A percentile compares a stretch with the other conserved stretches of the same genome.
These are phyloP conservation scores for Spatula clypeata DNA, from an alignment of 2,797 vertebrate genomes.

Conservation along the genomic window DNA sequence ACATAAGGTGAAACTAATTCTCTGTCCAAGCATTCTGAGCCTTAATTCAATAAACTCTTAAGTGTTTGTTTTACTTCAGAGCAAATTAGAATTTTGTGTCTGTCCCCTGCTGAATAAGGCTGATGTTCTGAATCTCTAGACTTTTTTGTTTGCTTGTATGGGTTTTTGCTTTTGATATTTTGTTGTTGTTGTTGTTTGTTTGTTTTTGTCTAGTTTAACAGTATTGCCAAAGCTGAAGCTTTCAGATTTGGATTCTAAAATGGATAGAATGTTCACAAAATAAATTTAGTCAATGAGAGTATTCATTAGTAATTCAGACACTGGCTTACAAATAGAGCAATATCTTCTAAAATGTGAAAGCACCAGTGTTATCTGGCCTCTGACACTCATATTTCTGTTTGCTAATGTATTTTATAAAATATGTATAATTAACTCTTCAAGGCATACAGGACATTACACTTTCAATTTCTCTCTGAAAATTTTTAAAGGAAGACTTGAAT, in stretches of 20 bases:
- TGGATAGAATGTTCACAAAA: background rate
- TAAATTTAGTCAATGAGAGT: background rate
- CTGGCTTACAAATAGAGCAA: background rate
- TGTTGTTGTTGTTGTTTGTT: too few relatives aligned
- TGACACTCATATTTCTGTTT: background rate
- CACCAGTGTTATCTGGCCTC: background rate
- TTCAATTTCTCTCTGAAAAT: background rate
- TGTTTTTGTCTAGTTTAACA: background rate
- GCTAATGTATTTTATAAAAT: background rate
- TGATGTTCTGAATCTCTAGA: background rate
- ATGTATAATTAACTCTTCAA: background rate
- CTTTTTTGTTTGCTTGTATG: background rate
- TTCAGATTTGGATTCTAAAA: background rate
- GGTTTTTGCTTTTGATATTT: too few relatives aligned
- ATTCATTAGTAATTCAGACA: background rate
- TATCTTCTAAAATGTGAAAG: background rate
- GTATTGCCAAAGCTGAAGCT: background rate
- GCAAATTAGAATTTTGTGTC: background rate
- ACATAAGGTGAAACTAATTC: background rate
- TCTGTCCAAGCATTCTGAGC: background rate
- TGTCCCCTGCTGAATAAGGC: background rate
- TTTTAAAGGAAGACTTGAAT: background rate
- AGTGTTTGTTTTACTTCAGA: background rate
- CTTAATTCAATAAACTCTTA: background rate
- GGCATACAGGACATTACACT: background rate